Evolutionary conservation across 2,797 vertebrate species (phyloP), one percentile per base, ranked within the genome.

Genomic region (Zalophus californianus): DNA sequence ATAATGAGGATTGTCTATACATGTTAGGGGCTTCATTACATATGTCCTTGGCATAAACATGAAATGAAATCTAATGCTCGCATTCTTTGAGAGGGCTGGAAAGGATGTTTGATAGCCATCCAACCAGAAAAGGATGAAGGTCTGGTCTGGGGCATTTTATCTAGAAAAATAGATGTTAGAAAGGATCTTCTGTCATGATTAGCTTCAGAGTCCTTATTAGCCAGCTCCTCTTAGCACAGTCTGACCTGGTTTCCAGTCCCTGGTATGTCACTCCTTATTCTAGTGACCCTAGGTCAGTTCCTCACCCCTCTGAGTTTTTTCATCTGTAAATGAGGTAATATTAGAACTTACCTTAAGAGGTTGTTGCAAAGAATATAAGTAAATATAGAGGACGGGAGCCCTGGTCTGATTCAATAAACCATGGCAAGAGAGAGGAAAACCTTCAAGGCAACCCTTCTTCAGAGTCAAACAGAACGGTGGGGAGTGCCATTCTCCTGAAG

Each of bases 271-370:
- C 73, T 85, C 41, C 27, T 32, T 35, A n/a, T n/a, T 44, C 2
- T 11, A 72, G 3, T 0, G 1, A n/a, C 35, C 13, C 11, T 2
- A 12, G 23, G 14, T 16, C 86, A 38, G 5, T 52, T 15, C 29
- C 15, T 62, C 23, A 6, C 12, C 15, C 2, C 7, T 1, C 14
- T 25, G 62, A 92, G 80, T 64, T 84, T 89, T 75, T 21, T 44
- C 7, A 16, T 56, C 50, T 86, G 4, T 48, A 56, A 64, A 18
- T 79, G 25, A 52, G 29, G 41, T 90, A 20, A 90, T 66, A 32
- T 90, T 52, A 35, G 87, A 44, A 68, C 11, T 79, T 16, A 56
- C 25, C 23, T 89, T 38, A 38, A 54, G 66, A 75, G 0, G 21
- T 52, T 68, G 58, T 80, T 80, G n/a, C 3, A 44, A 62, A 52